These are phyloP conservation scores for Sebastiscus tertius DNA, from an alignment of 2,797 vertebrate genomes.

Conservation along the genomic window DNA sequence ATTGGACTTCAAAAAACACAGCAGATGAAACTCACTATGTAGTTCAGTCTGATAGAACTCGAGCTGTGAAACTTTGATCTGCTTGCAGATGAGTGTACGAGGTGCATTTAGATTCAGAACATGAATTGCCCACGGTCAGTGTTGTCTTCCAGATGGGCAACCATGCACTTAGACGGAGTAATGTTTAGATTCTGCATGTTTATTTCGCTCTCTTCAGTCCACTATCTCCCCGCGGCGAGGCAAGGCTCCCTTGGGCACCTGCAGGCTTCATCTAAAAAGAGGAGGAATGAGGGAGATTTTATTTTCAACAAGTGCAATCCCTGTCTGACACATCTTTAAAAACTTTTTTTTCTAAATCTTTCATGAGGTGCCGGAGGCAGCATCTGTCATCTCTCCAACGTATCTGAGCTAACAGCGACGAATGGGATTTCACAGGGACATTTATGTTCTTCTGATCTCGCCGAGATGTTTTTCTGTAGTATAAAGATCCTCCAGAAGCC, in stretches of 20 bases:
- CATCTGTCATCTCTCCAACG: conserved; percentile 31
- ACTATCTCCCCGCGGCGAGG: background rate
- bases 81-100: background rate
- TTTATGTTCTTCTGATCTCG: conserved; percentile 49
- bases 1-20: background rate
- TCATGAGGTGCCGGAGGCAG: conserved; percentile 54
- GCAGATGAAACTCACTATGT: background rate
- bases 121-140: conserved; percentile 30
- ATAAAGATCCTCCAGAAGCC: conserved; percentile 40
- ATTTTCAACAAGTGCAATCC: conserved; percentile 54
- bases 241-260: conserved; percentile 14
- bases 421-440: conserved; percentile 50
- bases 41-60: background rate
- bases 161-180: conserved; percentile 7
- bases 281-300: conserved; percentile 21
- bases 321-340: conserved; percentile 46
- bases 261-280: conserved; percentile 20
- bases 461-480: conserved; percentile 41
- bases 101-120: conserved; percentile 40
- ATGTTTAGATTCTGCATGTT: conserved; percentile 34
- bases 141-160: conserved; percentile 45
- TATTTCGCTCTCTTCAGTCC: conserved; percentile 31
- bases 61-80: conserved; percentile 6
- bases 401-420: conserved; percentile 5
- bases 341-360: conserved; percentile 56